Evolutionary conservation across 2,888 invertebrate species (phyloP).

Genomic region (Tricholauxania praeusta): DNA sequence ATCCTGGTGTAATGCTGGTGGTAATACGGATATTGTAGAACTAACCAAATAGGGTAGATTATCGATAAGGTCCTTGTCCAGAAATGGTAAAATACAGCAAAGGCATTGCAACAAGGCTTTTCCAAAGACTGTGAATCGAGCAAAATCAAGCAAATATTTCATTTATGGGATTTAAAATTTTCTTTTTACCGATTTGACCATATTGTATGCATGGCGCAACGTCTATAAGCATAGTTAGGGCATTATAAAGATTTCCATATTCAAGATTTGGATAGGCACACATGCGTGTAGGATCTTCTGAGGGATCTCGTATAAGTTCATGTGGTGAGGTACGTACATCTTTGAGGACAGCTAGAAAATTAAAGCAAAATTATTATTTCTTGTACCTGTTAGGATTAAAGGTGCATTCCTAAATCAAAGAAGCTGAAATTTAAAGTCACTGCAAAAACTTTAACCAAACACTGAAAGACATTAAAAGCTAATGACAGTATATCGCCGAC

Average conservation of each 20-base stretch:
- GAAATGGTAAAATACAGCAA: conserved; percentile 93
- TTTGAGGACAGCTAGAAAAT: conserved; percentile 85
- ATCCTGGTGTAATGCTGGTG: conserved; percentile 90
- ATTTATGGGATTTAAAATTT: neutral
- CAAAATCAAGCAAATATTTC: neutral
- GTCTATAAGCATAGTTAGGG: conserved; percentile 83
- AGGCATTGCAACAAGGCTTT: conserved; percentile 93
- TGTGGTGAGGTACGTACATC: conserved; percentile 95
- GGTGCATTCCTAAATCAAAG: no score
- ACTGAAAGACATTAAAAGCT: no score
- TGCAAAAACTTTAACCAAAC: no score
- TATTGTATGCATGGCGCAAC: conserved; percentile 92
- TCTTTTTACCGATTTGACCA: conserved; percentile 80
- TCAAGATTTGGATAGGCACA: conserved; percentile 95
- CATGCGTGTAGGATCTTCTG: conserved; percentile 88
- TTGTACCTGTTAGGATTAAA: no score
- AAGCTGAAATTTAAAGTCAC: no score
- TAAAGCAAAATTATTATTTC: no score
- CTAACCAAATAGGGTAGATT: conserved; percentile 95
- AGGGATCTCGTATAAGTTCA: conserved; percentile 89
- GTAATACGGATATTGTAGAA: conserved; percentile 93
- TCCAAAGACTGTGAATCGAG: conserved; percentile 81
- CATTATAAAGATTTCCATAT: conserved; percentile 95
- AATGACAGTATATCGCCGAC: no score
- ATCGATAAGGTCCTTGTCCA: conserved; percentile 96